phyloP scores from a whole-genome alignment of 2,888 invertebrate species.

The Melinaea menophilus region DNA sequence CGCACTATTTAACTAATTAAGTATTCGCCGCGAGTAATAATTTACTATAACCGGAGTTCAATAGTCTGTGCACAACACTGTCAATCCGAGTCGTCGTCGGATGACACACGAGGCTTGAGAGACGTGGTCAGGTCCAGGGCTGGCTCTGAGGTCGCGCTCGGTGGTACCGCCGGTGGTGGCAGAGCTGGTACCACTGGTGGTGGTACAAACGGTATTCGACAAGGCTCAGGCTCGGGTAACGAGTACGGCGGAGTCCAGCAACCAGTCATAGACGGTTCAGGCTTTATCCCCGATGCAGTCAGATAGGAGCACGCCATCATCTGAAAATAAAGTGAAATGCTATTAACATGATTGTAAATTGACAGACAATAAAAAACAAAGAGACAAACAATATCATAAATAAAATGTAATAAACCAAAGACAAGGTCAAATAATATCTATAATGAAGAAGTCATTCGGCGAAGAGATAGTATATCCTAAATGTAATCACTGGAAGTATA shows the following conservation, averaged over 20 bases:
- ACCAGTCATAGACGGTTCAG: conserved; percentile 51
- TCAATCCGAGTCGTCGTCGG: conserved; percentile 60
- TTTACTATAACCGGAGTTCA: conserved; percentile 45
- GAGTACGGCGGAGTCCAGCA: conserved; percentile 63
- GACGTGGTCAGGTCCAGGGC: conserved; percentile 62
- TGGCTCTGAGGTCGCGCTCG: conserved; percentile 42
- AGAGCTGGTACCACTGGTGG: conserved; percentile 27
- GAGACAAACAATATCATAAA: not conserved
- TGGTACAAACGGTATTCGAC: conserved; percentile 36
- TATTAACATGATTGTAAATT: not conserved
- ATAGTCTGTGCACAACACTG: conserved; percentile 68
- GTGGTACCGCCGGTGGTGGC: conserved; percentile 23
- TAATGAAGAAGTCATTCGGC: conserved; percentile 32
- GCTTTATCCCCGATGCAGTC: conserved; percentile 57
- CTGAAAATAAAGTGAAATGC: conserved; percentile 42
- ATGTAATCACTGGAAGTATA: conserved; percentile 61
- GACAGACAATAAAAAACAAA: not conserved
- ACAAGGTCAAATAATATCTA: conserved; percentile 10
- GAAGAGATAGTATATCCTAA: conserved; percentile 48
- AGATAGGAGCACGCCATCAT: conserved; percentile 77
- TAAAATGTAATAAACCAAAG: not conserved
- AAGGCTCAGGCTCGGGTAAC: conserved; percentile 36
- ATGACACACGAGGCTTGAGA: conserved; percentile 44
- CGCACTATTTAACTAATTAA: conserved; percentile 33
- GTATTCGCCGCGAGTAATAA: conserved; percentile 49